These are phyloP conservation scores for Salpingus planirostris DNA, from an alignment of 2,888 invertebrate genomes.

Conservation along the genomic window DNA sequence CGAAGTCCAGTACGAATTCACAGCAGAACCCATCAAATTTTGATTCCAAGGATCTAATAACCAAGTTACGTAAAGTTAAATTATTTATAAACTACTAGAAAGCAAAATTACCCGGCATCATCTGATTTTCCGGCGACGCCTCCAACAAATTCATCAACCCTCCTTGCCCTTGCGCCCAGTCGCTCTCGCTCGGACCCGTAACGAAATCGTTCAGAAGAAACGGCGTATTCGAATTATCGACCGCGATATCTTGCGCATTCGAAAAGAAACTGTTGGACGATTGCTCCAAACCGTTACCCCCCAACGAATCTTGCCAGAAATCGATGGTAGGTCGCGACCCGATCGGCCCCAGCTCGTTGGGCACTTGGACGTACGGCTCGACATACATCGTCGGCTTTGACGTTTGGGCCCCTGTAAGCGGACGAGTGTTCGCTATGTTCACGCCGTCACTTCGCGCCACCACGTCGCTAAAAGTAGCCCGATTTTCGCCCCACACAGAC, in stretches of 20 bases:
- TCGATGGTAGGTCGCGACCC: constrained; percentile 38
- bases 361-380: constrained; percentile 34
- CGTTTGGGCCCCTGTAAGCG: constrained; percentile 12
- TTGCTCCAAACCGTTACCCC: neutral
- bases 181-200: constrained; percentile 3
- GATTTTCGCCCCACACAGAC: constrained; percentile 47
- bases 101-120: constrained; percentile 7
- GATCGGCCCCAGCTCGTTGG: constrained; percentile 41
- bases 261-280: constrained; percentile 30
- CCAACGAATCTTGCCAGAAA: constrained; percentile 17
- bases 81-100: too few relatives aligned
- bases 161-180: constrained; percentile 17
- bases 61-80: neutral
- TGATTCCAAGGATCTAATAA: constrained; percentile 30
- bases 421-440: constrained; percentile 18
- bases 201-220: constrained; percentile 23
- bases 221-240: constrained; percentile 20
- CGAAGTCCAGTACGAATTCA: constrained; percentile 31
- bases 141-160: constrained; percentile 21
- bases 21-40: constrained; percentile 18
- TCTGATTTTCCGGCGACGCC: constrained; percentile 3
- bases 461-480: constrained; percentile 52
- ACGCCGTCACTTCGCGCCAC: constrained; percentile 45
- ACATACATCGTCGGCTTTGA: constrained; percentile 37
- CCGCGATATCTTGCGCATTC: constrained; percentile 24